Conservation (phyloP, 2,113 vertebrate species). For the Zosterops pallidus region DNA sequence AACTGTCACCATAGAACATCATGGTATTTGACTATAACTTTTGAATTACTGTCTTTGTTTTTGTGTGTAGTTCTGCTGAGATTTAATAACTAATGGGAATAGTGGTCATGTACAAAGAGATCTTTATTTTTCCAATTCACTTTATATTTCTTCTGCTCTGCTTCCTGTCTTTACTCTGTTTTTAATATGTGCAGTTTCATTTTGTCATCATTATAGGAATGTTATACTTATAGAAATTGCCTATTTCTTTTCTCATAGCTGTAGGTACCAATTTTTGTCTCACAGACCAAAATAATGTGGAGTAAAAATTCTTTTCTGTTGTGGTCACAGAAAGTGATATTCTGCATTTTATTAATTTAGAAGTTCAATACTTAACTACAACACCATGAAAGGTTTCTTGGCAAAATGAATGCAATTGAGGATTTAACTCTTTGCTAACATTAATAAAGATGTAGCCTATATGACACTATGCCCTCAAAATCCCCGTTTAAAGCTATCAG, state of each 20-base stretch:
- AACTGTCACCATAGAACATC: neutral
- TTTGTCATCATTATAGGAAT: neutral
- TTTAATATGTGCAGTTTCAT: neutral
- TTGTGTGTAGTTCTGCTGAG: neutral
- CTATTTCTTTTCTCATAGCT: neutral
- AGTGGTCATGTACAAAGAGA: neutral
- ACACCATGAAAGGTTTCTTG: neutral
- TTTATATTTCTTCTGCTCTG: neutral
- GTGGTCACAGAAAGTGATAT: neutral
- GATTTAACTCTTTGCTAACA: neutral
- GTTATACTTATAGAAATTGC: neutral
- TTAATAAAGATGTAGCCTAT: neutral
- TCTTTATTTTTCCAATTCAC: neutral
- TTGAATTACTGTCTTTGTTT: neutral
- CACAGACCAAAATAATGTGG: neutral
- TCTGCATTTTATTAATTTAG: constrained; percentile 3
- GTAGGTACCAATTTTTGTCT: neutral
- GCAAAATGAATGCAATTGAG: neutral
- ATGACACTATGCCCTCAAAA: neutral
- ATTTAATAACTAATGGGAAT: constrained; percentile 9
- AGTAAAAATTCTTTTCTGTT: neutral
- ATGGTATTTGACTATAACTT: neutral
- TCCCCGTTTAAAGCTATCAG: neutral
- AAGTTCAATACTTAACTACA: neutral
- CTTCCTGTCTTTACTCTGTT: neutral